Evolutionary conservation across 2,797 vertebrate species (phyloP).

Genomic region (Gambelia wislizenii): DNA sequence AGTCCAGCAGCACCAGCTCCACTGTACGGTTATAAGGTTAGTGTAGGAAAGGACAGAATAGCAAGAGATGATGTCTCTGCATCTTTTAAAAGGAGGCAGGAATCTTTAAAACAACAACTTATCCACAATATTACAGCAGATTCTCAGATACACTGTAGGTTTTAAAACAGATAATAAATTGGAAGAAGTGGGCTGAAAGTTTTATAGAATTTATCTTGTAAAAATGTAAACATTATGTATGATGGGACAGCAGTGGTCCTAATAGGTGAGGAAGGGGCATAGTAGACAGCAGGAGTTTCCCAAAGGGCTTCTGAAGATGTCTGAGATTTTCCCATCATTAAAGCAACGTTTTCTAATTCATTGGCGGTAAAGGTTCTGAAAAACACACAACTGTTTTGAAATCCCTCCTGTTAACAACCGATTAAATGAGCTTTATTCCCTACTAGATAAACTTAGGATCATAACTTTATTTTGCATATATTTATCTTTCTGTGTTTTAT

Average conservation of each 20-base stretch:
- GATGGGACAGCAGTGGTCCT: background rate
- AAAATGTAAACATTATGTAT: background rate
- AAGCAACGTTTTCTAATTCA: background rate
- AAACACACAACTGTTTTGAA: background rate
- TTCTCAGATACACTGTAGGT: background rate
- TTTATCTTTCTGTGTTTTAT: background rate
- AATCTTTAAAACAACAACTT: background rate
- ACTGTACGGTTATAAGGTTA: background rate
- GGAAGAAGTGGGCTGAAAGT: background rate
- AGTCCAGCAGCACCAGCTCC: background rate
- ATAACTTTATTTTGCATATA: background rate
- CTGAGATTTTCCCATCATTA: background rate
- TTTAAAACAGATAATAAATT: background rate
- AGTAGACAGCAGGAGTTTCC: background rate
- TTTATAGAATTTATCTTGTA: background rate
- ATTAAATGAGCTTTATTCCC: background rate
- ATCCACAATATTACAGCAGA: background rate
- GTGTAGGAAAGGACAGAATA: background rate
- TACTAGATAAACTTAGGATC: background rate
- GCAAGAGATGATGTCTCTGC: background rate
- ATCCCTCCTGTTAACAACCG: background rate
- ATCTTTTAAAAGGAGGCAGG: slow-evolving; percentile 1
- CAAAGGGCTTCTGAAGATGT: background rate
- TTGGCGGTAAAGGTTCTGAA: background rate
- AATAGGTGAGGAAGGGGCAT: background rate